Evolutionary conservation across 2,113 vertebrate species (phyloP).

Genomic region (Alaudala cheleensis): DNA sequence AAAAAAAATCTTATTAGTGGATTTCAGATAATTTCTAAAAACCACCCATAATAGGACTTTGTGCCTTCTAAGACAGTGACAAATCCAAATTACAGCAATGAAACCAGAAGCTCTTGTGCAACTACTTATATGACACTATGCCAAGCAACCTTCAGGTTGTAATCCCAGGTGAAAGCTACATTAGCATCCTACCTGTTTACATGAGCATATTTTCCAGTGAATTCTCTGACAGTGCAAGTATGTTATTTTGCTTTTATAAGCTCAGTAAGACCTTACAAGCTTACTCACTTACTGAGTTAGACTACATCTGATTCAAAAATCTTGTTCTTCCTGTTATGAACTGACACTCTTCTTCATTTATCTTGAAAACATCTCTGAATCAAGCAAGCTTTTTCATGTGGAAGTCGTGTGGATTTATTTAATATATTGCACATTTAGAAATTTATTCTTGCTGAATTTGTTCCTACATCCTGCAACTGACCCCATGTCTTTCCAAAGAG

Average conservation of each 20-base stretch:
- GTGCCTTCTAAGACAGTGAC: background rate
- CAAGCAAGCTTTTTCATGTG: background rate
- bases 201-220: background rate
- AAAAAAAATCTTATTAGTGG: background rate
- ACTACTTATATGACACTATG: background rate
- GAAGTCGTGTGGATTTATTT: background rate
- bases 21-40: background rate
- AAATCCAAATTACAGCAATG: background rate
- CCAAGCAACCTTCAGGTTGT: background rate
- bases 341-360: background rate
- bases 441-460: background rate
- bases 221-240: constrained; percentile 2
- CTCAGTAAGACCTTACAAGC: background rate
- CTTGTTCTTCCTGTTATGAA: background rate
- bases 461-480: background rate
- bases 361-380: constrained; percentile 12
- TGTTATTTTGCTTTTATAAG: constrained; percentile 16
- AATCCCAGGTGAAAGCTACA: background rate
- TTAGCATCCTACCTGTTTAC: background rate
- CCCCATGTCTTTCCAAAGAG: background rate
- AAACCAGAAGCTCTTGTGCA: background rate
- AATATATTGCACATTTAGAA: background rate
- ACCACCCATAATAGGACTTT: background rate
- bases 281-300: constrained; percentile 15
- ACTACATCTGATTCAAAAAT: background rate